These are phyloP conservation scores for Rhadinocentrus ornatus DNA, from an alignment of 2,797 vertebrate species.

Conservation along the genomic window DNA sequence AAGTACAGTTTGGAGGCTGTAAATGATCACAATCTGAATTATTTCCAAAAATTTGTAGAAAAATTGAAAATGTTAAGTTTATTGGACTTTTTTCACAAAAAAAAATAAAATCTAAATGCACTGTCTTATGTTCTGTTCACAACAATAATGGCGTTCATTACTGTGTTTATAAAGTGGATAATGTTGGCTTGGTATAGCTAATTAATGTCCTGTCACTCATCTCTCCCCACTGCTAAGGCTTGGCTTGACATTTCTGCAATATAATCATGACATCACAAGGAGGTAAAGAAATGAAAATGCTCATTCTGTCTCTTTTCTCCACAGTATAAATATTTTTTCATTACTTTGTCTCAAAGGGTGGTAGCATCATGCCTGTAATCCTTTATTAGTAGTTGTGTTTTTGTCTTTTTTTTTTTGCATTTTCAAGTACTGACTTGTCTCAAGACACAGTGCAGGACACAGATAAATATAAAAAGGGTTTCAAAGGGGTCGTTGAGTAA, in stretches of 20 bases:
- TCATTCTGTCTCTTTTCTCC: background rate
- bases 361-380: no score
- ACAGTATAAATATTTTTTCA: background rate
- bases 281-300: constrained; percentile 75
- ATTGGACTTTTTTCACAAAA: background rate
- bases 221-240: constrained; percentile 75
- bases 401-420: background rate
- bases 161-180: constrained; percentile 11
- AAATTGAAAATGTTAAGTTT: no score
- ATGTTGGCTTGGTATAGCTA: constrained; percentile 39
- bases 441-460: background rate
- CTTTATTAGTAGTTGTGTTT: background rate
- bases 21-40: background rate
- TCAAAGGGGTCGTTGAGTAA: constrained; percentile 24
- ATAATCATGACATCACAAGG: constrained; percentile 68
- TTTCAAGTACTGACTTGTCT: background rate
- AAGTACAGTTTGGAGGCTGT: background rate
- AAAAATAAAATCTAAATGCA: background rate
- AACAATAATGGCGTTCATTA: background rate
- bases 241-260: constrained; percentile 81
- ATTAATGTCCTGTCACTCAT: constrained; percentile 57
- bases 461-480: constrained; percentile 1
- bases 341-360: background rate
- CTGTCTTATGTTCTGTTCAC: background rate
- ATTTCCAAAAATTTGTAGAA: background rate